A percentile compares a stretch with the other conserved stretches of the same genome.
Evolutionary conservation across 2,113 vertebrate genomes (phyloP).

Genomic region (Nycticryphes semicollaris): DNA sequence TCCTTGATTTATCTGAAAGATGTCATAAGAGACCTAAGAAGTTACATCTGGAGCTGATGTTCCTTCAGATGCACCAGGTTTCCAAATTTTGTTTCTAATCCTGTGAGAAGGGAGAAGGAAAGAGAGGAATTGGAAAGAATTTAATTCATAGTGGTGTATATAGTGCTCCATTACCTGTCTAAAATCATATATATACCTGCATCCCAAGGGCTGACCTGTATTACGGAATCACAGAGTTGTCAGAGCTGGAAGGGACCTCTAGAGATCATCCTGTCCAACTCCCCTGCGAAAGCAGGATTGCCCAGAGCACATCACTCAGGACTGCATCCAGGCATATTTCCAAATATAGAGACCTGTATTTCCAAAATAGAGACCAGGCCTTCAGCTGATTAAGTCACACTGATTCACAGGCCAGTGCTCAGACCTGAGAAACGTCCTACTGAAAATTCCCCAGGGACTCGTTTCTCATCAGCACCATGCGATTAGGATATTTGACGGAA

Average conservation of each 20-base stretch:
- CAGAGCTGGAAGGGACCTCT: too few species aligned
- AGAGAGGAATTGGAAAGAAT: not conserved
- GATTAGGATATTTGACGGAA: not conserved
- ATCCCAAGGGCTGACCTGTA: not conserved
- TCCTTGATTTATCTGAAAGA: not conserved
- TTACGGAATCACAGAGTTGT: too few species aligned
- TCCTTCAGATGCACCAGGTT: not conserved
- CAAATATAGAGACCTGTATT: not conserved
- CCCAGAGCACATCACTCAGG: too few species aligned
- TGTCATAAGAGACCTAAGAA: not conserved
- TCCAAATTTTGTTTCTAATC: not conserved
- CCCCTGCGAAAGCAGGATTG: too few species aligned
- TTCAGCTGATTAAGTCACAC: not conserved
- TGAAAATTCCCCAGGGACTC: not conserved
- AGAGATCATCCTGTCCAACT: too few species aligned
- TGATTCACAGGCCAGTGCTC: not conserved
- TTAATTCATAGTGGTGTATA: not conserved
- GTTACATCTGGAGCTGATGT: not conserved
- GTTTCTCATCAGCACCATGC: not conserved
- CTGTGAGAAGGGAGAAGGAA: not conserved
- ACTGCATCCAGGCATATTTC: too few species aligned
- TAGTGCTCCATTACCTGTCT: not conserved
- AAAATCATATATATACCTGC: not conserved
- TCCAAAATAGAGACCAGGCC: not conserved
- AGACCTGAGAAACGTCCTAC: not conserved